phyloP scores from a whole-genome alignment of 2,888 invertebrate species.

The Ferrisia virgata region DNA sequence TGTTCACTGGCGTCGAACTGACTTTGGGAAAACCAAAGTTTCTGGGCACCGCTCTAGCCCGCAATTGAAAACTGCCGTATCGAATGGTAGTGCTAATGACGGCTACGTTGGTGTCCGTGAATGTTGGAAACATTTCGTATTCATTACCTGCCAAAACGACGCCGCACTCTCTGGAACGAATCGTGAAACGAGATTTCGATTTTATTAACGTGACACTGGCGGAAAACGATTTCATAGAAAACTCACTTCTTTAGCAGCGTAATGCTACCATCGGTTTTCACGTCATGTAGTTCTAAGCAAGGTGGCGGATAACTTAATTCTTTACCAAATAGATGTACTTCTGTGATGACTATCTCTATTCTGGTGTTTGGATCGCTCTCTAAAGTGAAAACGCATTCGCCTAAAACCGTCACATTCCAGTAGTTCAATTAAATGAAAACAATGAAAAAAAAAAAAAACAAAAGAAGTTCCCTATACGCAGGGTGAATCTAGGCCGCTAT shows the following conservation, averaged over 20 bases:
- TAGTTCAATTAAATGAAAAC: no score
- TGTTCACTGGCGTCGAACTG: constrained; percentile 22
- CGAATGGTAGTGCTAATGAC: constrained; percentile 38
- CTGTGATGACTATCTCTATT: neutral
- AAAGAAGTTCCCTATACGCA: no score
- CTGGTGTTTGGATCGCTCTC: constrained; percentile 37
- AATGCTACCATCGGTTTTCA: constrained; percentile 28
- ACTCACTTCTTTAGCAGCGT: constrained; percentile 28
- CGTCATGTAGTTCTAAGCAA: constrained; percentile 30
- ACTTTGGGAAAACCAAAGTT: constrained; percentile 36
- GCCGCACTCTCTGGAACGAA: constrained; percentile 27
- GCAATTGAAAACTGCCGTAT: constrained; percentile 37
- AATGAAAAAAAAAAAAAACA: no score
- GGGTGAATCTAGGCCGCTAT: no score
- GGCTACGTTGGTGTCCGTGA: constrained; percentile 34
- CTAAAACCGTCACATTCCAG: neutral
- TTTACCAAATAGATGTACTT: constrained; percentile 34
- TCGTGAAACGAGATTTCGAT: neutral
- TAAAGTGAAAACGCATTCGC: constrained; percentile 35
- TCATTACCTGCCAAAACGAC: neutral
- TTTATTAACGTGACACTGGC: no score
- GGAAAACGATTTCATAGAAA: no score
- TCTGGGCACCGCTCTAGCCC: constrained; percentile 36
- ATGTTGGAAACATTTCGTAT: constrained; percentile 24
- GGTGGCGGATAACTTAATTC: neutral